Base-by-base conservation (phyloP, 1,140 invertebrate genomes). In the Nasonia giraulti region DNA sequence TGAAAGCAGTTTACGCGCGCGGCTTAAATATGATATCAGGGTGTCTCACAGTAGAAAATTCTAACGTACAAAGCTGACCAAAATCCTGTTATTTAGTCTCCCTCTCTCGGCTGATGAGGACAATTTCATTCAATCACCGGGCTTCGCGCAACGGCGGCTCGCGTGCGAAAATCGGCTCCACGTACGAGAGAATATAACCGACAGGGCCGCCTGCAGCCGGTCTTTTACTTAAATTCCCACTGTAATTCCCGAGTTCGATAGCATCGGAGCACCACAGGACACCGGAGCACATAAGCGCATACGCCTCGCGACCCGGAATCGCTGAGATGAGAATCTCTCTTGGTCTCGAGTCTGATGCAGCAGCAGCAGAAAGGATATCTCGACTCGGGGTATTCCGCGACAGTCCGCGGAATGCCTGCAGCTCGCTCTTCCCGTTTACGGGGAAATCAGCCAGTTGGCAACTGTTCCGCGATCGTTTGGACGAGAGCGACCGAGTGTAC, bases 361-460 rank as follows among this genome's bases (percentile, higher is more conserved):
- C 55, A 62, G 69, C 69, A 62, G 69, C 69, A 33, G 44, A 77
- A 44, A 44, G 14, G 40, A 47, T 77, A 77, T 77, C 75, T 77
- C n/a, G 27, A 27, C 27, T 50, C 44, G 17, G 37, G 77, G 27
- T 12, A 77, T 40, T n/a, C 20, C 6, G 27, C 14, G 47, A 73
- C 69, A 73, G 27, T 33, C 69, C 1, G 2, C 27, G n/a, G 5
- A 20, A 69, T 33, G 7, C 20, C 23, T 20, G 44, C 33, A 55
- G 69, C 47, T 84, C 68, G 31, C 23, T 10, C 7, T 17, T 8
- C 0, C 44, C n/a, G 0, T 20, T 10, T 12, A n/a, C 23, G 23
- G 27, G 20, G 66, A 78, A 74, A 75, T 76, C 69, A 44, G 69
- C 78, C 77, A 85, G 50, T 80, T 85, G 83, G 83, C 76, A 84